A percentile compares a stretch with the other conserved stretches of the same genome.
Evolutionary conservation across 2,888 invertebrate genomes (phyloP).

Genomic region (Trisateles emortualis): DNA sequence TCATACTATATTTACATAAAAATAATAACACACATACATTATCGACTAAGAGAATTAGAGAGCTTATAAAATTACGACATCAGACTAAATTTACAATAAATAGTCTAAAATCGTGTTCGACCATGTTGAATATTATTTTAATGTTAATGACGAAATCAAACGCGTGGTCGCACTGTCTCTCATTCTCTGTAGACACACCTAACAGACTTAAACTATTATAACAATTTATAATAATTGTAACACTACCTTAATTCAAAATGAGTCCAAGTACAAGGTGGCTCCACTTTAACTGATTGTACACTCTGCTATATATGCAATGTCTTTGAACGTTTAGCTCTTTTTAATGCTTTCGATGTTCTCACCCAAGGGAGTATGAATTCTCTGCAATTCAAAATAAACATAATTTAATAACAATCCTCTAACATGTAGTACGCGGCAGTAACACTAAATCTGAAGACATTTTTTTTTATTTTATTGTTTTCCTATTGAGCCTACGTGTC

Average conservation of each 20-base stretch:
- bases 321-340: constrained; percentile 75
- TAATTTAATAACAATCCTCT: not conserved
- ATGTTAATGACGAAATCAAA: not conserved
- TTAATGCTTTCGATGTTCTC: constrained; percentile 71
- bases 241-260: constrained; percentile 7
- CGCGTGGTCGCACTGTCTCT: not conserved
- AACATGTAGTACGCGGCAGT: not conserved
- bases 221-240: constrained; percentile 13
- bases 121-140: not conserved
- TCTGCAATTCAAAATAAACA: constrained; percentile 55
- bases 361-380: constrained; percentile 78
- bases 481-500: too few relatives aligned
- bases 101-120: not conserved
- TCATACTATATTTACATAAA: constrained; percentile 37
- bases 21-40: constrained; percentile 16
- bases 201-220: constrained; percentile 16
- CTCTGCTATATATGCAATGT: constrained; percentile 72
- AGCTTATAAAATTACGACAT: constrained; percentile 31
- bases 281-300: constrained; percentile 2
- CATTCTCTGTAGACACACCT: constrained; percentile 11
- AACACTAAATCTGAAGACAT: too few relatives aligned
- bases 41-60: constrained; percentile 46
- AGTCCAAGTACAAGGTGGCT: not conserved
- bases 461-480: too few relatives aligned
- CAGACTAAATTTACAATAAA: not conserved